phyloP scores from a whole-genome alignment of 2,888 invertebrate species.

The Microplitis deprimator region DNA sequence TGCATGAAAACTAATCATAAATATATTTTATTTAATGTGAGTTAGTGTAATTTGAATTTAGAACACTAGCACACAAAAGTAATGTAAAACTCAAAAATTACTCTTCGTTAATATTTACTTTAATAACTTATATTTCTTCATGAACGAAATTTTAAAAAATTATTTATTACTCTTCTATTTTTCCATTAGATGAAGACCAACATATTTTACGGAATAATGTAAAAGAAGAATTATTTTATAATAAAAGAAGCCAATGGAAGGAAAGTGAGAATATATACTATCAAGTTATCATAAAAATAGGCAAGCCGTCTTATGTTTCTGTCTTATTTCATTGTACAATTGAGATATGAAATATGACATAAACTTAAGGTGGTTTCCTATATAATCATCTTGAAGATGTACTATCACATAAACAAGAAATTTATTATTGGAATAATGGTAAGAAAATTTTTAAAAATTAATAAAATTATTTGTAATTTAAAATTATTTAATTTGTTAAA shows the following conservation, averaged over 20 bases:
- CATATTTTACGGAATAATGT: constrained; percentile 18
- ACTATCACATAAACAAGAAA: background rate
- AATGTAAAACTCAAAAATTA: too few species aligned
- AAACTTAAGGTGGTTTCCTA: constrained; percentile 71
- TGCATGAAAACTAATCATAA: background rate
- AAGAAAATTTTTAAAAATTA: background rate
- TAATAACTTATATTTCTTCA: too few species aligned
- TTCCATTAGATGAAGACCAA: constrained; percentile 17
- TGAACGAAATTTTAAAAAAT: background rate
- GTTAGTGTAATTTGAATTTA: background rate
- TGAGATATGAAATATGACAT: constrained; percentile 71
- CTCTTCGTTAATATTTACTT: too few species aligned
- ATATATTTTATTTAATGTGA: background rate
- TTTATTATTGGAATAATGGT: background rate
- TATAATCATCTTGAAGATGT: constrained; percentile 60
- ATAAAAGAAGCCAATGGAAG: constrained; percentile 28
- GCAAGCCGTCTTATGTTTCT: constrained; percentile 72
- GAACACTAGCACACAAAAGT: background rate
- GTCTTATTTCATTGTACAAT: constrained; percentile 71
- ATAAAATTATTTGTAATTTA: too few species aligned
- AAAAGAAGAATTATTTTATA: constrained; percentile 23
- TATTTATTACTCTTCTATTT: background rate
- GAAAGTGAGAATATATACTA: background rate
- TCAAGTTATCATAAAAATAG: constrained; percentile 57
- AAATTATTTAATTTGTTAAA: too few species aligned